phyloP scores from a whole-genome alignment of 37 sponge, comb jelly and placozoan species.

The Amphimedon queenslandica region DNA sequence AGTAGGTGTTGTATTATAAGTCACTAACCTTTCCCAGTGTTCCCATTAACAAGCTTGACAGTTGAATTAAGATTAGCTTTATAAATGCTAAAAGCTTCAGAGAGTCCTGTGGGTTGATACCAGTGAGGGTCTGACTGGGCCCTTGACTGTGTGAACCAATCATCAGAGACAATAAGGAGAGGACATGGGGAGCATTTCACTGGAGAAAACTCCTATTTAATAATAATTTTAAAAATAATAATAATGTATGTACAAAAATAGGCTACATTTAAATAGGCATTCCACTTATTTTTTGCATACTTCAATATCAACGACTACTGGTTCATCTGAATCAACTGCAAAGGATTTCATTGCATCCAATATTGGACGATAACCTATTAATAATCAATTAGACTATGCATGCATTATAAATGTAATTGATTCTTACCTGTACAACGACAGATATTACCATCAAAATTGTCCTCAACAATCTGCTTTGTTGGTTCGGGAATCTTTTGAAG shows the following conservation, averaged over 20 bases:
- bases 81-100: conserved; percentile 33
- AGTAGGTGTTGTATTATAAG: too few relatives aligned
- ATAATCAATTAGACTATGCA: neutral
- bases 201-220: too few relatives aligned
- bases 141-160: too few relatives aligned
- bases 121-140: conserved; percentile 28
- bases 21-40: conserved; percentile 69
- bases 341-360: conserved; percentile 54
- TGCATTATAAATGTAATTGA: neutral
- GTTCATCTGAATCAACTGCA: neutral
- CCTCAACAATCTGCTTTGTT: conserved; percentile 22
- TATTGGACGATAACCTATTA: conserved; percentile 45
- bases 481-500: conserved; percentile 31
- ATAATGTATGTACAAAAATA: too few relatives aligned
- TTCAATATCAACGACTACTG: neutral
- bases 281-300: neutral
- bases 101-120: conserved; percentile 39
- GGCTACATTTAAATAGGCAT: too few relatives aligned
- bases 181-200: too few relatives aligned
- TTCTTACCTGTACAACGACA: conserved; percentile 50
- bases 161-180: too few relatives aligned
- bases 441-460: conserved; percentile 48
- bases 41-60: conserved; percentile 57
- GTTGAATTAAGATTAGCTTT: neutral
- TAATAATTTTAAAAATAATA: too few relatives aligned